Conservation (phyloP, 64 coral and sea anemone genomes). For the Pocillopora damicornis region DNA sequence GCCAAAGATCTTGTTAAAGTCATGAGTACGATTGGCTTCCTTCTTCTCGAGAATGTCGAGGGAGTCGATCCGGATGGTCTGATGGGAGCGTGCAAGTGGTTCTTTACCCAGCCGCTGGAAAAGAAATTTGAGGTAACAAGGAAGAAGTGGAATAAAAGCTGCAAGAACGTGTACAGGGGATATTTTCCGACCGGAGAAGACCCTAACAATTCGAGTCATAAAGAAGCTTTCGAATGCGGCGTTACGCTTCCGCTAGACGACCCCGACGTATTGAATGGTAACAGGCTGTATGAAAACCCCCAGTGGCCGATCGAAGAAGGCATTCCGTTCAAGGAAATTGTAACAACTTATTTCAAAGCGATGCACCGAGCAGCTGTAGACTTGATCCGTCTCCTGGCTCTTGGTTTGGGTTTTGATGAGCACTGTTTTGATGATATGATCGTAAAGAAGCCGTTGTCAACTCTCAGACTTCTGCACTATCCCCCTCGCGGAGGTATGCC, state of each 20-base stretch:
- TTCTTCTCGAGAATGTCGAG: too few species aligned
- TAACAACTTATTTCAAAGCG: not conserved
- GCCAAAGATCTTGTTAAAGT: not conserved
- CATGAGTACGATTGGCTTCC: not conserved
- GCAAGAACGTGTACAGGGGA: constrained; percentile 48
- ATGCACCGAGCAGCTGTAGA: constrained; percentile 46
- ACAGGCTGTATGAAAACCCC: constrained; percentile 45
- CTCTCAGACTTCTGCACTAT: constrained; percentile 52
- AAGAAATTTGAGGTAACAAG: too few species aligned
- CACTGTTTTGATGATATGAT: constrained; percentile 57
- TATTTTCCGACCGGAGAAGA: constrained; percentile 27
- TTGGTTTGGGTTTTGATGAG: constrained; percentile 46
- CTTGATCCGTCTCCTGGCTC: constrained; percentile 51
- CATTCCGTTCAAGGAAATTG: constrained; percentile 3
- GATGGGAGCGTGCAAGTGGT: too few species aligned
- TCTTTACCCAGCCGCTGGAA: too few species aligned
- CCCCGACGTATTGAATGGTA: constrained; percentile 16
- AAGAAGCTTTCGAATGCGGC: constrained; percentile 47
- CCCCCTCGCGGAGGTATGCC: constrained; percentile 43
- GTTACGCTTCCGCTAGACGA: constrained; percentile 20
- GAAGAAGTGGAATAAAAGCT: constrained; percentile 21
- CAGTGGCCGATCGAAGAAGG: constrained; percentile 50
- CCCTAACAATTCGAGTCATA: constrained; percentile 38
- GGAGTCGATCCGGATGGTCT: too few species aligned
- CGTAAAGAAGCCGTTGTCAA: constrained; percentile 30